phyloP scores from a whole-genome alignment of 2,888 invertebrate species.

The Synanthedon myopaeformis region DNA sequence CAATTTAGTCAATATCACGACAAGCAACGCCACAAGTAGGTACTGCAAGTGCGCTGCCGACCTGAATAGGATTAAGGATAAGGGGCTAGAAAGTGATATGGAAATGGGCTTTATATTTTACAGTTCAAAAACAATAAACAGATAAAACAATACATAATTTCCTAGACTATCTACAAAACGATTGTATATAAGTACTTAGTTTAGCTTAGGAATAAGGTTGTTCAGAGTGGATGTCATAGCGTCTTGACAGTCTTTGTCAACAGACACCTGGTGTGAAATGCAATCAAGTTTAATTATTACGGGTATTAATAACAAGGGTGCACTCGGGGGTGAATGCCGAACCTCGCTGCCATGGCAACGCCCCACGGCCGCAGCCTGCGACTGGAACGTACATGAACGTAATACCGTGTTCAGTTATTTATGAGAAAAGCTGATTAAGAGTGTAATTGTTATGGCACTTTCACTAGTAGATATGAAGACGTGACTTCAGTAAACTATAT shows the following conservation, averaged over 20 bases:
- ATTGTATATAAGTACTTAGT: too few species aligned
- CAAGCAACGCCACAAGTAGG: too few species aligned
- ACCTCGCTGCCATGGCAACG: constrained; percentile 57
- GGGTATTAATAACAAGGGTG: constrained; percentile 70
- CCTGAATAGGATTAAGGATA: too few species aligned
- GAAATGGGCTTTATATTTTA: too few species aligned
- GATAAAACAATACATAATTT: too few species aligned
- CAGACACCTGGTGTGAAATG: constrained; percentile 68
- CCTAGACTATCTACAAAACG: too few species aligned
- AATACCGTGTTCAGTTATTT: constrained; percentile 56
- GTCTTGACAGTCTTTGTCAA: constrained; percentile 52
- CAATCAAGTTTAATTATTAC: constrained; percentile 71
- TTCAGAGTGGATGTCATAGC: neutral
- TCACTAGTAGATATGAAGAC: neutral
- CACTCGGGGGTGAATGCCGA: constrained; percentile 45
- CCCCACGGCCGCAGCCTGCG: constrained; percentile 60
- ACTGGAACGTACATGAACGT: constrained; percentile 26
- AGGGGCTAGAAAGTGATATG: too few species aligned
- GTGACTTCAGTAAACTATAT: too few species aligned
- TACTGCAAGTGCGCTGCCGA: too few species aligned
- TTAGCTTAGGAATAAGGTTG: too few species aligned
- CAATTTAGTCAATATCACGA: too few species aligned
- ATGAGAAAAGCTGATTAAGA: constrained; percentile 59
- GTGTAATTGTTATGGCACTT: constrained; percentile 41
- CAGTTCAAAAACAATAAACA: too few species aligned